Evolutionary conservation across 2,888 invertebrate species (phyloP).

Genomic region (Trisateles emortualis): DNA sequence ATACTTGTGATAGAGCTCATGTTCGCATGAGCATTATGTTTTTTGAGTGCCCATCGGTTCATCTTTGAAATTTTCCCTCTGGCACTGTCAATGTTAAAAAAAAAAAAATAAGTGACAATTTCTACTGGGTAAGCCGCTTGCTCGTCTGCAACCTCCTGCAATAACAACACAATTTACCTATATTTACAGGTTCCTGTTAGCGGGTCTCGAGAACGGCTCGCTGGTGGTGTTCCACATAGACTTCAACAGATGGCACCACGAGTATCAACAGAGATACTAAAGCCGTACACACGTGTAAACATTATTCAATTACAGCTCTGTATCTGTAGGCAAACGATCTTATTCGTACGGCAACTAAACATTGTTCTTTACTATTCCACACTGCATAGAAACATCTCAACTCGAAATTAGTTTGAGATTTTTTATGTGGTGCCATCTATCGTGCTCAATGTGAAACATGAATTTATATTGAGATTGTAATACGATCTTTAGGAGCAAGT

Average conservation of each 20-base stretch:
- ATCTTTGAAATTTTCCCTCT: no score
- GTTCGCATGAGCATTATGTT: no score
- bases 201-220: slow-evolving; percentile 98
- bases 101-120: no score
- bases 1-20: no score
- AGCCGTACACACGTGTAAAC: slow-evolving; percentile 53
- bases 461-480: slow-evolving; percentile 22
- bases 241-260: slow-evolving; percentile 99
- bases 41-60: no score
- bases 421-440: slow-evolving; percentile 29
- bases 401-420: slow-evolving; percentile 10
- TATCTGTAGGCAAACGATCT: slow-evolving; percentile 37
- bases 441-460: slow-evolving; percentile 31
- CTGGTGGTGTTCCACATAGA: slow-evolving; percentile 99
- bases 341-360: slow-evolving; percentile 20
- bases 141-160: no score
- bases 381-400: slow-evolving; percentile 7
- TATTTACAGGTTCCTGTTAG: slow-evolving; percentile 95
- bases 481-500: slow-evolving; percentile 14
- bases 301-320: slow-evolving; percentile 44
- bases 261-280: slow-evolving; percentile 97
- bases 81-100: no score
- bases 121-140: no score
- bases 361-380: slow-evolving; percentile 41
- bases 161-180: not conserved